A percentile compares a stretch with the other conserved stretches of the same genome.
phyloP scores from a whole-genome alignment of 2,888 invertebrate species.

The Eilema depressum region DNA sequence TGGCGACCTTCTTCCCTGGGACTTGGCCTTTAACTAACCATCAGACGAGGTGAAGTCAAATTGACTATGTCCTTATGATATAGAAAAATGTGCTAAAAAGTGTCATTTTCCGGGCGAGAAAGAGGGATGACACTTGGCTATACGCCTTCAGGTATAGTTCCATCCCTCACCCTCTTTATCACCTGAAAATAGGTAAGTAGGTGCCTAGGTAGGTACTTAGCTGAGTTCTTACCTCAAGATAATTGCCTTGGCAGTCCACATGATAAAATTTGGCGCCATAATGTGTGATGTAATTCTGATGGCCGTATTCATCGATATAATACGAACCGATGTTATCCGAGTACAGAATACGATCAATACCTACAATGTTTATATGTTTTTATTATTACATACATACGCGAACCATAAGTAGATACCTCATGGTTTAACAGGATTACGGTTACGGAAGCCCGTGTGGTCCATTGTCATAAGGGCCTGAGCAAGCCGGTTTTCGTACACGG shows the following conservation, averaged over 20 bases:
- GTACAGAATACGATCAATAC: slow-evolving; percentile 63
- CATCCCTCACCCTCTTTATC: not conserved
- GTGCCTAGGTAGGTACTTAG: not conserved
- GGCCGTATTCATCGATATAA: slow-evolving; percentile 72
- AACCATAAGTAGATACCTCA: too few relatives aligned
- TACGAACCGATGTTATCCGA: slow-evolving; percentile 62
- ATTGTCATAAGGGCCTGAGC: too few relatives aligned
- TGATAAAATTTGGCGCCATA: slow-evolving; percentile 63
- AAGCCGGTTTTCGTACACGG: too few relatives aligned
- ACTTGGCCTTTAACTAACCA: too few relatives aligned
- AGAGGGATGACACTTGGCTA: not conserved
- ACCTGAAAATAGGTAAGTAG: not conserved
- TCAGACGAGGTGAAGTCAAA: too few relatives aligned
- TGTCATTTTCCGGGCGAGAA: not conserved
- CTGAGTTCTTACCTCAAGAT: slow-evolving; percentile 49
- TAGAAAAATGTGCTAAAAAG: not conserved
- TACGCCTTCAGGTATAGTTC: not conserved
- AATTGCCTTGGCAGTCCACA: slow-evolving; percentile 61
- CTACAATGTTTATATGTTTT: slow-evolving; percentile 39
- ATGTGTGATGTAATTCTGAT: slow-evolving; percentile 69
- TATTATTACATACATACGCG: too few relatives aligned
- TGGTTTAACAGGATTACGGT: too few relatives aligned
- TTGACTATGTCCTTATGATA: too few relatives aligned
- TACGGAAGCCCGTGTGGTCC: too few relatives aligned
- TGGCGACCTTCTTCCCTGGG: too few relatives aligned